Conservation (phyloP, 2,888 invertebrate genomes). For the Apotomis turbidana region DNA sequence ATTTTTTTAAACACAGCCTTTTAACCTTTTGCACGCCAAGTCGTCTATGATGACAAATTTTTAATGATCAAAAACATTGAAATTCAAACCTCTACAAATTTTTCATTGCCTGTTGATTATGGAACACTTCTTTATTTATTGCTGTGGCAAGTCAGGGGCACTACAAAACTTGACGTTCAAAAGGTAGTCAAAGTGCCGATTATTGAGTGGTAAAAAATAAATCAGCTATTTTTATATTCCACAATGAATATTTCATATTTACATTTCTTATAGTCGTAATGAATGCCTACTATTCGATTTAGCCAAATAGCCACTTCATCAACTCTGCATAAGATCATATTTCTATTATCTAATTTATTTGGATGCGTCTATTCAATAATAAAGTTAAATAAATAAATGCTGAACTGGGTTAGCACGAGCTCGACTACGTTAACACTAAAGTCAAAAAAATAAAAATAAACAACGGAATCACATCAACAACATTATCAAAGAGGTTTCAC, state of each 20-base stretch:
- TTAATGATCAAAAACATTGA: no score
- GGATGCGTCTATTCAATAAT: constrained; percentile 25
- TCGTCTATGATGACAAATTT: no score
- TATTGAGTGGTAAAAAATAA: background rate
- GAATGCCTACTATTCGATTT: constrained; percentile 14
- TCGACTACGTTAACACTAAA: background rate
- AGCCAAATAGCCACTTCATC: constrained; percentile 24
- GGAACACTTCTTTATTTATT: no score
- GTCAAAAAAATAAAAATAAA: background rate
- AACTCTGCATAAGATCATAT: constrained; percentile 38
- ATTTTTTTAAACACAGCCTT: background rate
- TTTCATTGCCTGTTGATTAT: no score
- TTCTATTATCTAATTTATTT: constrained; percentile 30
- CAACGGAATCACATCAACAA: no score
- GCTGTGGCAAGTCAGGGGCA: no score
- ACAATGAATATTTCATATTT: background rate
- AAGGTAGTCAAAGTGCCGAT: background rate
- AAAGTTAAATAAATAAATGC: constrained; percentile 32
- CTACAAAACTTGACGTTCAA: no score
- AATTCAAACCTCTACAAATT: no score
- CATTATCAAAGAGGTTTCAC: no score
- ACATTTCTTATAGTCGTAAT: constrained; percentile 10
- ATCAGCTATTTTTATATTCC: background rate
- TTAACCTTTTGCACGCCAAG: no score
- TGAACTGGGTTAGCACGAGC: constrained; percentile 19